phyloP scores from a whole-genome alignment of 2,113 vertebrate genomes.

The Psophia crepitans region DNA sequence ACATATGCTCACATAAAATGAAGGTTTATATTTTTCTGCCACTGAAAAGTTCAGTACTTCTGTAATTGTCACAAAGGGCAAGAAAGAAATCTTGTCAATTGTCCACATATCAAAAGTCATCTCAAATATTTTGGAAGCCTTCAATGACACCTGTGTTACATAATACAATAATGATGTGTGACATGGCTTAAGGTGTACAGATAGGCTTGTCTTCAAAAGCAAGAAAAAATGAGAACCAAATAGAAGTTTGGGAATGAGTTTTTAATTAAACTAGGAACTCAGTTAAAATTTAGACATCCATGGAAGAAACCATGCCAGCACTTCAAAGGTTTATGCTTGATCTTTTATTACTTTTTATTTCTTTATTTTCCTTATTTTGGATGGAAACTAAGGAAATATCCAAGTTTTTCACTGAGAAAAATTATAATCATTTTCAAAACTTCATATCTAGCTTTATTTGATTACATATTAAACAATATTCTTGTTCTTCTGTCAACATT shows the following conservation, averaged over 20 bases:
- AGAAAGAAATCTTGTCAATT: background rate
- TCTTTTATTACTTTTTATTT: background rate
- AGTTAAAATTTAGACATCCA: background rate
- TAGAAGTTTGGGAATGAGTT: background rate
- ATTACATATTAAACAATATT: background rate
- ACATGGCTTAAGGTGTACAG: background rate
- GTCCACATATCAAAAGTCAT: background rate
- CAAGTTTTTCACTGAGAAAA: background rate
- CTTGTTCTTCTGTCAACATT: background rate
- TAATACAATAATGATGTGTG: background rate
- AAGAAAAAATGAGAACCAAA: background rate
- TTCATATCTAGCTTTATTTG: background rate
- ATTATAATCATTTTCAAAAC: background rate
- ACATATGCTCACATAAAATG: background rate
- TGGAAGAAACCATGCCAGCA: background rate
- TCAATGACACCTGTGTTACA: background rate
- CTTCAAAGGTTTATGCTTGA: background rate
- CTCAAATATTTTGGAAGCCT: background rate
- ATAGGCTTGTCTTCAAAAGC: background rate
- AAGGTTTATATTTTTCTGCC: background rate
- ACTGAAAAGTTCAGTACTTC: background rate
- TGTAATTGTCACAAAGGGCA: background rate
- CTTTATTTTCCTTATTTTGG: background rate
- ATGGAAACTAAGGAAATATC: background rate
- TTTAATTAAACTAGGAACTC: background rate